Percentiles rank a stretch among this genome's conserved stretches.
These are phyloP conservation scores for Takifugu ocellatus DNA, from an alignment of 2,797 vertebrate species.

Conservation along the genomic window DNA sequence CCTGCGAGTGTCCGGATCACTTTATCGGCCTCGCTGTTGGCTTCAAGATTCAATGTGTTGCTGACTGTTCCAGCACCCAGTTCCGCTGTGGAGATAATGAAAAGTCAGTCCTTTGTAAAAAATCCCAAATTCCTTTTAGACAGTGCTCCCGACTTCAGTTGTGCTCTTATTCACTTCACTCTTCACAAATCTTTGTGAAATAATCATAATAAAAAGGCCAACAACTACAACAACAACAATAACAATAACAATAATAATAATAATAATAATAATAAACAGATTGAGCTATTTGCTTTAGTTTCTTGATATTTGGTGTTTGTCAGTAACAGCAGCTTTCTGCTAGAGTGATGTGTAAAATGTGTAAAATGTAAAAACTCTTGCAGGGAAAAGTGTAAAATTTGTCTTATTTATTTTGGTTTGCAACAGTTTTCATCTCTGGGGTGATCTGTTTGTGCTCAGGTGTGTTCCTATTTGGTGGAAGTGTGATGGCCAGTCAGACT, in stretches of 20 bases:
- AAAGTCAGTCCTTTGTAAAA: conserved; percentile 48
- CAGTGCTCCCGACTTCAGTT: neutral
- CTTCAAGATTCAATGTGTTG: conserved; percentile 70
- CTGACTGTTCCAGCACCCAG: conserved; percentile 76
- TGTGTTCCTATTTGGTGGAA: conserved; percentile 78
- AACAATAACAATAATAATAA: too few species aligned
- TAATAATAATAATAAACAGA: too few species aligned
- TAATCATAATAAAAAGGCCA: too few species aligned
- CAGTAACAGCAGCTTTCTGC: too few species aligned
- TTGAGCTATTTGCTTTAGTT: too few species aligned
- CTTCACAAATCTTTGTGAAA: too few species aligned
- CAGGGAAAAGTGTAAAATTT: too few species aligned
- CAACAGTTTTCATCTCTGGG: neutral
- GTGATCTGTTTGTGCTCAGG: conserved; percentile 26
- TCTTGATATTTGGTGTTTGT: too few species aligned
- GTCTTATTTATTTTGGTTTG: too few species aligned
- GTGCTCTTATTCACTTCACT: neutral
- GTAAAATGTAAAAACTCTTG: too few species aligned
- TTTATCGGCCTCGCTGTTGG: conserved; percentile 62
- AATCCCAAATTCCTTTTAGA: neutral
- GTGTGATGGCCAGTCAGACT: conserved; percentile 75
- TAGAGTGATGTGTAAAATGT: too few species aligned
- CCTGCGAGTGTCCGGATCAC: conserved; percentile 72
- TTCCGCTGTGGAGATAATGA: conserved; percentile 77
- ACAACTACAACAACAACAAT: too few species aligned